Base-by-base conservation (phyloP, 1,140 invertebrate genomes). In the Leptopilina boulardi region DNA sequence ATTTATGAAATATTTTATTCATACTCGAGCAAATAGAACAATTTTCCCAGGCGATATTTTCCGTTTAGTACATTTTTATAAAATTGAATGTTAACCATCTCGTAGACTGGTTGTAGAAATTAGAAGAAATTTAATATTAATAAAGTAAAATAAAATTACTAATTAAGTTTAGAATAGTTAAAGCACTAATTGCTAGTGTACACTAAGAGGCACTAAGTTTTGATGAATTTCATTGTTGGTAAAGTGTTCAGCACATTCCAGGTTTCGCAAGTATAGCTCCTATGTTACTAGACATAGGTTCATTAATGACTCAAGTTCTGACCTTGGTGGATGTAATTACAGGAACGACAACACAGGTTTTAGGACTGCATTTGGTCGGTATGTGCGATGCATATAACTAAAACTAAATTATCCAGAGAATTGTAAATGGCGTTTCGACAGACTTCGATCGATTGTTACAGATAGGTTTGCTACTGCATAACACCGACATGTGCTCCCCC, bases 401-500 rank as follows among this genome's bases (percentile, higher is more conserved):
- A 86, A 89, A 88, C 84, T 87, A 82, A 87, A 88, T 89, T 88
- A 88, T 77, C 85, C 80, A 78, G 79, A 78, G 74, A 77, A 78
- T 81, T 83, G 88, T 89, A 87, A 75, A 85, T 73, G 76, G 70
- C 79, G 76, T 84, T 86, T 78, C 56, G 76, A 74, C 82, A 80
- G 86, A 85, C 84, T 85, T 87, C 84, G 84, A 88, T 85, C 83
- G 86, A 79, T 78, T 86, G 82, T 77, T 77, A 77, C 77, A 74
- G 73, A 76, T 77, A 82, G 80, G 73, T 80, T 78, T 71, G 80
- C 66, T 26, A 76, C 77, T 47, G 76, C 70, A 81, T 84, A 81
- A 80, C 71, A 75, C 19, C 79, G 81, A 82, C 80, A 84, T 75
- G 78, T 81, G 83, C 75, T 73, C n/a, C n/a, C 71, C 71, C 56